Evolutionary conservation across 2,797 vertebrate genomes (phyloP).

Genomic region (Trachurus trachurus): DNA sequence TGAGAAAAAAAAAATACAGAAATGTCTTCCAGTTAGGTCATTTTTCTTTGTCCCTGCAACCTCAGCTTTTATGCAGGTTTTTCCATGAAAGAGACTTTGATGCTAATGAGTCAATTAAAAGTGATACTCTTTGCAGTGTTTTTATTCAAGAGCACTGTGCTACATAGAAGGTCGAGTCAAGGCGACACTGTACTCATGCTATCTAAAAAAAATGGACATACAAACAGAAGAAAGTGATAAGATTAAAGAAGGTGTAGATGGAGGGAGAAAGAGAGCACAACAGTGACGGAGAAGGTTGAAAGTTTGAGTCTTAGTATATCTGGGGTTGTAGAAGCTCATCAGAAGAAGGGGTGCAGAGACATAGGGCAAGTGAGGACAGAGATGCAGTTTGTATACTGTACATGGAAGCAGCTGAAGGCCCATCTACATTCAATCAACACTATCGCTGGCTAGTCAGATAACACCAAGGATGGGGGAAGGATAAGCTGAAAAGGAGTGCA

Average conservation of each 20-base stretch:
- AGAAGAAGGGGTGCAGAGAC: neutral
- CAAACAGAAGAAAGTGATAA: neutral
- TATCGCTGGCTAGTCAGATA: neutral
- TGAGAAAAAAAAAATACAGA: neutral
- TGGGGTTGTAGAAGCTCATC: neutral
- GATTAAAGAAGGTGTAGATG: neutral
- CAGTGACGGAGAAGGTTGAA: neutral
- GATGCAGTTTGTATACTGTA: neutral
- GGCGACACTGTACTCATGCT: neutral
- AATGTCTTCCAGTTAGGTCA: neutral
- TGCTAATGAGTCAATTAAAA: conserved; percentile 33
- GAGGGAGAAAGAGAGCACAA: neutral
- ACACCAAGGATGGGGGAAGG: neutral
- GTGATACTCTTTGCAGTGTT: conserved; percentile 12
- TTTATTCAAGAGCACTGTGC: neutral
- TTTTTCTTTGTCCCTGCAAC: neutral
- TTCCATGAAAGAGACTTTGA: conserved; percentile 10
- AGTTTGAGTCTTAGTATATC: neutral
- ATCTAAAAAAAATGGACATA: neutral
- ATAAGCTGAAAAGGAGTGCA: neutral
- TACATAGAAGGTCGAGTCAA: conserved; percentile 17
- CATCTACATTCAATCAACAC: conserved; percentile 16
- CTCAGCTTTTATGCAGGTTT: neutral
- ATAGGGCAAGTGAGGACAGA: neutral
- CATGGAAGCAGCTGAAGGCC: conserved; percentile 17